Evolutionary conservation across 2,888 invertebrate genomes (phyloP), one percentile per base, ranked within the genome.

Genomic region (Apamea monoglypha): DNA sequence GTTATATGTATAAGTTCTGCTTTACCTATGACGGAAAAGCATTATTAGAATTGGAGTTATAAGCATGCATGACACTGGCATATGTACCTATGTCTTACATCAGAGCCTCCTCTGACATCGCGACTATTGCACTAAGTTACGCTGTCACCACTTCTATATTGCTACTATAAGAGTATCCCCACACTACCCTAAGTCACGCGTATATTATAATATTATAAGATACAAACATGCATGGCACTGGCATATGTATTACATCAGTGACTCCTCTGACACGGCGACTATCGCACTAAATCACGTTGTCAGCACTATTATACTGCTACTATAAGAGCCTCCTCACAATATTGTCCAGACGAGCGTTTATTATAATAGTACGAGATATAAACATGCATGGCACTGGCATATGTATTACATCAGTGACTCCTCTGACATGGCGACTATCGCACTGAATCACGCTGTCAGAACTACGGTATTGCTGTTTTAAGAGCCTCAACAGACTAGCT

Each of bases 401-500:
- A 66, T 69, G 74, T 82, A 80, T 88, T 81, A 82, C 74, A 70
- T 68, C 76, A 79, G 68, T 66, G 77, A 53, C 76, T 78, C 40
- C 68, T 76, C 81, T 84, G 76, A 82, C 80, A 76, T 71, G 18
- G 69, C 66, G 56, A 83, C 74, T 87, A 80, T 88, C 32, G 72
- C n/a, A 67, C 84, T 86, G 80, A 88, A 86, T 87, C 78, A 86
- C 71, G n/a, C 78, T 86, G 83, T 85, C 84, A 85, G 75, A 83
- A 82, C 66, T 81, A 73, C 68, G 78, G 75, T 82, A 81, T 80
- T 84, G 72, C 78, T 80, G 7, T 10, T 67, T 68, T 79, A 72
- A 84, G 68, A 64, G 36, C 18, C 67, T 47, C 7, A 0, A 29
- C 68, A 81, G 61, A 75, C 36, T 14, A 29, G 0, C 25, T n/a